Base-by-base conservation (phyloP, 2,888 invertebrate genomes). In the Eilema griseolum region DNA sequence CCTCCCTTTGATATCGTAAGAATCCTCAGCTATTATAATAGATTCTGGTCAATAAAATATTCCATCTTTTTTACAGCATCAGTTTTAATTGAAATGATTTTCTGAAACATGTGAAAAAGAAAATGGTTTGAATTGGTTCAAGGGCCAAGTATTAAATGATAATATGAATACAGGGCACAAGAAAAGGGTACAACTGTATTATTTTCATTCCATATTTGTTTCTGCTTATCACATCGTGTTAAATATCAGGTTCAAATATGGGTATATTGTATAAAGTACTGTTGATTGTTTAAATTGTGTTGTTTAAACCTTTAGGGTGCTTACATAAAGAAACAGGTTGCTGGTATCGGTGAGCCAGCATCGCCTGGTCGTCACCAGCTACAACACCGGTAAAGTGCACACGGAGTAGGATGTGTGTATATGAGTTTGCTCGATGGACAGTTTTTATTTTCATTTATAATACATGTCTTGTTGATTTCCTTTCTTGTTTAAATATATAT, bases 1-100 rank as follows among this genome's bases (percentile, higher is more conserved):
- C 82, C 75, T 37, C 52, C 20, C 8, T 20, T 52, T 20, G n/a
- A 52, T 52, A 52, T n/a, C n/a, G 8, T 10, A 52, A 52, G 52
- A 52, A 52, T 52, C 52, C 52, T 52, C 52, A 52, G n/a, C 52
- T 52, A 52, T 52, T n/a, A 10, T n/a, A 52, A 2, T 52, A n/a
- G n/a, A n/a, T 52, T 52, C 52, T 52, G 52, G 20, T n/a, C 8
- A 20, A 46, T 41, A 4, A 37, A 16, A 41, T 16, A 41, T 41
- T 41, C 14, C 46, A 46, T 20, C 46, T 5, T 46, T 37, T 46
- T 46, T 46, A 46, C 20, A 46, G 20, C 46, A 5, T 46, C 20
- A 20, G 46, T 46, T 46, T 46, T 16, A 20, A 20, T 20, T 20
- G 20, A 46, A 46, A 16, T 7, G 20, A 20, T 20, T 46, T 46